phyloP scores from a whole-genome alignment of 2,888 invertebrate genomes.

The Microchrysa polita region DNA sequence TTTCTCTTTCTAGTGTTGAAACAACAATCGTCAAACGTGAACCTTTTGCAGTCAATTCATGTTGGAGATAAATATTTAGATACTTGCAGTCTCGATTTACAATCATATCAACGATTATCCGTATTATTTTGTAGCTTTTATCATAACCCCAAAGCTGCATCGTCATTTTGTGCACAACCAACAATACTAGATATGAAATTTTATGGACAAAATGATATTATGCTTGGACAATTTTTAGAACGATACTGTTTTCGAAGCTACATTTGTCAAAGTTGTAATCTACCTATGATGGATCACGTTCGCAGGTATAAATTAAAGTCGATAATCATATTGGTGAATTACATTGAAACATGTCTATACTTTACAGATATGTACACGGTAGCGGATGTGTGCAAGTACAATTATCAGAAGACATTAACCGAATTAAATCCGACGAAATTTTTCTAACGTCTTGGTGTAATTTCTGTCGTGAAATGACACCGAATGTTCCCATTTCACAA shows the following conservation, averaged over 20 bases:
- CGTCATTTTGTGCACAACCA: constrained; percentile 63
- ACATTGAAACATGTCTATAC: not conserved
- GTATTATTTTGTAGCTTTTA: constrained; percentile 80
- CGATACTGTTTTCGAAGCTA: constrained; percentile 90
- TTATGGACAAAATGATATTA: constrained; percentile 94
- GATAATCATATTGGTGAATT: no score
- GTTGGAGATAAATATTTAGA: not conserved
- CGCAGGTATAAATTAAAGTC: constrained; percentile 69
- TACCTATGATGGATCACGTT: constrained; percentile 87
- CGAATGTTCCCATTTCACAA: constrained; percentile 78
- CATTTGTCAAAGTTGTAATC: constrained; percentile 81
- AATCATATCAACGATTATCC: constrained; percentile 56
- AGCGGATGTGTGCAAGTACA: constrained; percentile 85
- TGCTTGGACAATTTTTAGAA: constrained; percentile 92
- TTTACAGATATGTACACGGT: constrained; percentile 87
- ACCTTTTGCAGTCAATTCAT: not conserved
- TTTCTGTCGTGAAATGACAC: constrained; percentile 69
- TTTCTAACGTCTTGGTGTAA: constrained; percentile 63
- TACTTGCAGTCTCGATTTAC: not conserved
- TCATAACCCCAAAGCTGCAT: constrained; percentile 60
- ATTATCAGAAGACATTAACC: constrained; percentile 59
- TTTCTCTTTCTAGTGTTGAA: constrained; percentile 75
- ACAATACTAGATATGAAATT: constrained; percentile 79
- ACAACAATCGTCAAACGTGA: not conserved
- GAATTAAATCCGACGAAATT: constrained; percentile 59